Base-by-base conservation (phyloP, 2,888 invertebrate species). In the Schizaphis graminum region DNA sequence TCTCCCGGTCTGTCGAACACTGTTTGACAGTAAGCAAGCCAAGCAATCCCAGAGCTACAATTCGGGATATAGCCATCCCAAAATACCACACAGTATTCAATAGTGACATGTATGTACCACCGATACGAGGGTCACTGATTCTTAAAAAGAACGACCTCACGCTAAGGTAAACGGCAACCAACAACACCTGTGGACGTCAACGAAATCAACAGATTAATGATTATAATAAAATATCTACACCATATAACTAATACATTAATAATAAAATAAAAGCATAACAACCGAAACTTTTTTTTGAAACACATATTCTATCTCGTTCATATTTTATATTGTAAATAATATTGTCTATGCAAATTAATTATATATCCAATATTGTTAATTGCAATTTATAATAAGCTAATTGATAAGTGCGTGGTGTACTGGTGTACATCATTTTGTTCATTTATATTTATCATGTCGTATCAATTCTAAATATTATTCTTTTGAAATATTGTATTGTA, bases 31-130 rank as follows among this genome's bases (percentile, higher is more conserved):
- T 99, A 13, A 99, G 96, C 26, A 97, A 97, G 96, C 99, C 99
- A 8, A 99, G 98, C 94, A 98, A 97, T 97, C 98, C 99, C 8
- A 99, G 96, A 0, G 98, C 97, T 10, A 99, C 96, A 0, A 99
- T 99, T 94, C 98, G 97, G 0, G 99, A 99, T 99, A 99, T 99
- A 96, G 99, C 99, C 13, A 99, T 99, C 26, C 99, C 99, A 94
- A 99, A 97, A 96, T 99, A 99, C 91, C 98, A 97, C 47, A 99
- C 96, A 0, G 99, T 99, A 96, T 99, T 99, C n/a, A 99, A 96
- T 91, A 99, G 96, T 0, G 99, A 99, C 99, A 99, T 99, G 96
- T 99, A 99, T 0, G 99, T 99, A 10, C 99, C 99, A 7, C 99
- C 99, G 0, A 99, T 98, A 0, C 97, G 97, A 0, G 99, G 99